Evolutionary conservation across 2,797 vertebrate genomes (phyloP).

Genomic region (Scomberomorus guttatus): DNA sequence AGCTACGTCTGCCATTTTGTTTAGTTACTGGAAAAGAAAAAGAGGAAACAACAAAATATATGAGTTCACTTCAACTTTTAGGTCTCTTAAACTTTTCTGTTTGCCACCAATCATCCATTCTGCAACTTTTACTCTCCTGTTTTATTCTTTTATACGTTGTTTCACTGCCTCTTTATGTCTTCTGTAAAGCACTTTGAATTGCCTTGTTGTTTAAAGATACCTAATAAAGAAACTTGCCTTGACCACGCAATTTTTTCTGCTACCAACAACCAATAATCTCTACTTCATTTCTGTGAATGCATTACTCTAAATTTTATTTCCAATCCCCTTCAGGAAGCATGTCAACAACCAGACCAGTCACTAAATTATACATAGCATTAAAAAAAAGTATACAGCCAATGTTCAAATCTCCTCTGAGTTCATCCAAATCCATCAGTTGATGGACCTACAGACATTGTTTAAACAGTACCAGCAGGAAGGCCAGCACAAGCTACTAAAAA

Average conservation of each 20-base stretch:
- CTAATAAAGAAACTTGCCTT: background rate
- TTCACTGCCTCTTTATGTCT: background rate
- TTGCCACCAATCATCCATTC: background rate
- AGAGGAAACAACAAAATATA: background rate
- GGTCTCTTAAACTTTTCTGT: background rate
- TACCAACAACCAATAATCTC: background rate
- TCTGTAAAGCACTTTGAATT: background rate
- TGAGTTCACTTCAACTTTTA: background rate
- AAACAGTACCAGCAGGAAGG: background rate
- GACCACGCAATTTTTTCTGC: background rate
- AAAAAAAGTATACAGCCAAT: background rate
- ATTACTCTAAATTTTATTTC: too few relatives aligned
- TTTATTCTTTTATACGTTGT: background rate
- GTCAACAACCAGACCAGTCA: too few relatives aligned
- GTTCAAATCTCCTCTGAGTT: background rate
- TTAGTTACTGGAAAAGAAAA: conserved; percentile 22
- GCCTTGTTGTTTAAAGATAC: background rate
- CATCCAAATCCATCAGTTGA: conserved; percentile 2
- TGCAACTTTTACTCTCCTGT: background rate
- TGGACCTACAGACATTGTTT: background rate
- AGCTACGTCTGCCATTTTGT: conserved; percentile 49
- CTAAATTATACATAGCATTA: background rate
- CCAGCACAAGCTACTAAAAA: background rate
- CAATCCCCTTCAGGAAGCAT: too few relatives aligned
- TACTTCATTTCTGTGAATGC: background rate